Evolutionary conservation across 1,140 invertebrate genomes (phyloP), one percentile per base, ranked within the genome.

Genomic region (Lordiphosa collinella): DNA sequence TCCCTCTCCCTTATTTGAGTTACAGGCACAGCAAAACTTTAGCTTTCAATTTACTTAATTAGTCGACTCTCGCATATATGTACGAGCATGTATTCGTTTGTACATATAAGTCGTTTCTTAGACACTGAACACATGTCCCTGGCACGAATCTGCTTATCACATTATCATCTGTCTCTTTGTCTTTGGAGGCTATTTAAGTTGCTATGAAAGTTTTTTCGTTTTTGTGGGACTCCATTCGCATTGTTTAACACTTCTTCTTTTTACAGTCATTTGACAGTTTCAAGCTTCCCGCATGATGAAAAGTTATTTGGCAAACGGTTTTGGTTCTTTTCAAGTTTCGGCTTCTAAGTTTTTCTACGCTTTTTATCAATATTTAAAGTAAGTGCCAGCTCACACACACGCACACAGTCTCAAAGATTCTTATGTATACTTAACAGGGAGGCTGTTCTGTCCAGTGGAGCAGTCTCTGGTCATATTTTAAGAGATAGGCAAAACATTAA

Each of bases 401-500:
- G 44, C 29, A 43, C 32, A 25, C 32, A 34, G 34, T 51, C 16
- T 41, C n/a, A 36, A 6, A 43, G 6, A 43, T 43, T 8, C 31
- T 32, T 35, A 48, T 32, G 46, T 48, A 48, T 35, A 48, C 46
- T 48, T 48, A 48, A 48, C 32, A 37, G 31, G 52, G 56, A 54
- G 18, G 22, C 51, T 75, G 72, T 51, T 44, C 37, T 6, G 31
- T 18, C 46, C 32, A 35, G 14, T 11, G 14, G 29, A 44, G 22
- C 29, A 22, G 41, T 22, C 48, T 50, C 44, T 53, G 69, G 29
- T 51, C 56, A 75, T 82, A 82, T 70, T 80, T 82, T 62, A 60
- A 49, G 31, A 63, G 70, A 80, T 80, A 82, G 76, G 76, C 76
- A 63, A 76, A 82, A 82, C 76, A 80, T 80, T 80, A 80, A 80